Conservation (phyloP, 1,140 invertebrate species). For the Camponotus pennsylvanicus region DNA sequence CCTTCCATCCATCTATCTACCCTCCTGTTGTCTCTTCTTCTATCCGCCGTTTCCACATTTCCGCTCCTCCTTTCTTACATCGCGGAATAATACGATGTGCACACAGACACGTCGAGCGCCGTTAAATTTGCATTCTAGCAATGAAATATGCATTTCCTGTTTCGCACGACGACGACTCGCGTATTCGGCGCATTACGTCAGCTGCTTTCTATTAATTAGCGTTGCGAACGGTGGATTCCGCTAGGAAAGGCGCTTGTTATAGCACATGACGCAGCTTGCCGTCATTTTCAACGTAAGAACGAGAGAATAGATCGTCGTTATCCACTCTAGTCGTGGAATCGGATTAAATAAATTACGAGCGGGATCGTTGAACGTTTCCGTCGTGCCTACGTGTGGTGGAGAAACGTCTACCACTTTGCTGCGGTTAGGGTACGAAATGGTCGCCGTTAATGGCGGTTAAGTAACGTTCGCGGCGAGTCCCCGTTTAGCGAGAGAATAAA, state of each 20-base stretch:
- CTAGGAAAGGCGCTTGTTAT: constrained; percentile 27
- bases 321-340: not conserved
- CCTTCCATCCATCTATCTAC: too few relatives aligned
- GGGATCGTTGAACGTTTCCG: constrained; percentile 33
- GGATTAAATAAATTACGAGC: constrained; percentile 54
- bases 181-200: constrained; percentile 30
- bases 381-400: constrained; percentile 22
- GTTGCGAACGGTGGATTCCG: not conserved
- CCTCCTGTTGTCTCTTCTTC: not conserved
- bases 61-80: constrained; percentile 57
- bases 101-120: constrained; percentile 60
- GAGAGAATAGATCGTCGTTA: constrained; percentile 43
- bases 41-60: constrained; percentile 45
- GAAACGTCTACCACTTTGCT: constrained; percentile 52
- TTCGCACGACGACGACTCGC: constrained; percentile 66
- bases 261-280: constrained; percentile 35
- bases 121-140: constrained; percentile 79
- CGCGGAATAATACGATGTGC: constrained; percentile 60
- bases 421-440: constrained; percentile 39
- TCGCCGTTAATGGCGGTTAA: constrained; percentile 44
- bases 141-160: constrained; percentile 82
- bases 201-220: constrained; percentile 62
- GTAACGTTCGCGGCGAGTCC: constrained; percentile 12
- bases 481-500: constrained; percentile 42
- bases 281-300: constrained; percentile 24